Base-by-base conservation (phyloP, 2,113 vertebrate genomes). In the Chaetodon trifascialis region DNA sequence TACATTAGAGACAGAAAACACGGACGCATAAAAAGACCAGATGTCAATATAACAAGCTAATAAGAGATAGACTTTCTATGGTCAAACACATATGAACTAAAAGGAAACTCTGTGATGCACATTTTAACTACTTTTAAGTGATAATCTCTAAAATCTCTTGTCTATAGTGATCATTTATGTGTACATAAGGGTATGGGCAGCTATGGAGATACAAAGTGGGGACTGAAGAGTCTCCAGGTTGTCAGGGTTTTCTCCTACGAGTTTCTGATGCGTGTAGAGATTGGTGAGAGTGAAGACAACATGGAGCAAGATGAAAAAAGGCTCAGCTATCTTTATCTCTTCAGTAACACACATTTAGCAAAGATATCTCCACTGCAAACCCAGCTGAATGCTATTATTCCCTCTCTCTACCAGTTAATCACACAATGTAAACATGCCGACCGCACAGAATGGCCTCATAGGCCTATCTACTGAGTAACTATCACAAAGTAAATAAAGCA, bases 1-100 rank as follows among this genome's bases (percentile, higher is more conserved):
- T 76, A 54, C 58, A 84, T 84, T 86, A 82, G n/a, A 73, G 44
- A 84, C 5, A 54, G 73, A 88, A 83, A 84, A 83, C 87, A 91
- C 55, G 15, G 52, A 73, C 17, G 19, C 84, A 67, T 79, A 49
- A 86, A 80, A 42, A 59, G 63, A 74, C 68, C 65, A 67, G 36
- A 30, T 64, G 81, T 63, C 73, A 73, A 88, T 76, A 74, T 34
- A 76, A 63, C 63, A 59, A 83, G 60, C 40, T 36, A 76, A 3
- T 30, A 30, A 1, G 8, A 54, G 60, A 85, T 62, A 70, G 66
- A 77, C 75, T 76, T 63, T 44, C 36, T 73, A 11, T 73, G 6
- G 59, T 46, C 16, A 78, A 30, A 71, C 12, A 64, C 25, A 64
- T 34, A 19, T 14, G 30, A 52, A 30, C 14, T 11, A 19, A 15